Percentiles rank a stretch among this genome's conserved stretches.
Conservation (phyloP, 2,888 invertebrate genomes). For the Helleia helle region DNA sequence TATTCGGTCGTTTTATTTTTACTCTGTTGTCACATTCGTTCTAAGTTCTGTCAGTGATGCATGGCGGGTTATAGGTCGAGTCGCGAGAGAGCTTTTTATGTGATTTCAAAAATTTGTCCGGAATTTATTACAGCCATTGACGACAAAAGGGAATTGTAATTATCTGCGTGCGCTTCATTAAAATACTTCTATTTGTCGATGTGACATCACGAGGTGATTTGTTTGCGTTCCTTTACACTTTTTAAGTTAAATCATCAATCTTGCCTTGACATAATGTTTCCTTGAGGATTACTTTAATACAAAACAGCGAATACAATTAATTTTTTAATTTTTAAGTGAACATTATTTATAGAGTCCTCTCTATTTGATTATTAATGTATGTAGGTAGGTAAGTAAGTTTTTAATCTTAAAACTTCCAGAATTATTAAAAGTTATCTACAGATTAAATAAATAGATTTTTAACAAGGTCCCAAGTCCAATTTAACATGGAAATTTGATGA, state of each 20-base stretch:
- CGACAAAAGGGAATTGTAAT: slow-evolving; percentile 48
- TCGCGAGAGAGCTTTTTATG: slow-evolving; percentile 42
- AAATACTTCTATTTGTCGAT: slow-evolving; percentile 57
- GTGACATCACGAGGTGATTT: slow-evolving; percentile 52
- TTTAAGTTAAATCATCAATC: slow-evolving; percentile 22
- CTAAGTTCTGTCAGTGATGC: not conserved
- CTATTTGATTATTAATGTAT: no score
- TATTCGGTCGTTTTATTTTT: slow-evolving; percentile 3
- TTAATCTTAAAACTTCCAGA: no score
- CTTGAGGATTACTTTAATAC: slow-evolving; percentile 12
- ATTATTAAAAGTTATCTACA: no score
- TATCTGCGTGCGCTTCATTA: slow-evolving; percentile 56
- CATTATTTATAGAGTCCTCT: no score
- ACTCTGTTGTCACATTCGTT: not conserved
- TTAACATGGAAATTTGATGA: no score
- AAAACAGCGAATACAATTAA: not conserved
- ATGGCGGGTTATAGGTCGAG: slow-evolving; percentile 32
- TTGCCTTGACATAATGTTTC: slow-evolving; percentile 17
- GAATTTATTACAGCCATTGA: slow-evolving; percentile 25
- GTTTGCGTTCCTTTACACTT: slow-evolving; percentile 42
- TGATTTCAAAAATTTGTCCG: slow-evolving; percentile 31
- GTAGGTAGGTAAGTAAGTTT: no score
- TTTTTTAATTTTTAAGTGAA: no score
- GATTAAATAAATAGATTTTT: no score
- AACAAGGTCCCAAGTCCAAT: no score